These are phyloP conservation scores for Chelmon rostratus DNA, from an alignment of 2,797 vertebrate species.

Conservation along the genomic window DNA sequence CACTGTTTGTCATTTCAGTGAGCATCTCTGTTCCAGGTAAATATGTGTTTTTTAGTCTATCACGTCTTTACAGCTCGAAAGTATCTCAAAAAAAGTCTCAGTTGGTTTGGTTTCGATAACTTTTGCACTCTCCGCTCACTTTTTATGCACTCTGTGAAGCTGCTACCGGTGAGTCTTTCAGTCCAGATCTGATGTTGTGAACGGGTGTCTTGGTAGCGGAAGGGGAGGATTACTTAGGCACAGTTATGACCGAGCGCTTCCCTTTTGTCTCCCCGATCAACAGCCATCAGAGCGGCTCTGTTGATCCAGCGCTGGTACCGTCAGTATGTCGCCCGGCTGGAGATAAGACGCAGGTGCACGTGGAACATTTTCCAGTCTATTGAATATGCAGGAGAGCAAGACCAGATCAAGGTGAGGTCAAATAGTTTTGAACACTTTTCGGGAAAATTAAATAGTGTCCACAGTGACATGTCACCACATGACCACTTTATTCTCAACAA, in stretches of 20 bases:
- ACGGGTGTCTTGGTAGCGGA: neutral
- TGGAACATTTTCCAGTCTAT: conserved; percentile 95
- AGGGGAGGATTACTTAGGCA: neutral
- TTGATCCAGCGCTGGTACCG: conserved; percentile 98
- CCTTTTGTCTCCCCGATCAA: neutral
- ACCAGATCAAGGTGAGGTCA: conserved; percentile 91
- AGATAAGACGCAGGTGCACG: conserved; percentile 90
- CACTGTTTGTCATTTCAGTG: conserved; percentile 55
- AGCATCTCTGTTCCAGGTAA: conserved; percentile 83
- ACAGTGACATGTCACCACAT: neutral
- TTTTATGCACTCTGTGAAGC: conserved; percentile 68
- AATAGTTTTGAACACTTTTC: neutral
- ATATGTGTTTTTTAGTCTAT: conserved; percentile 10
- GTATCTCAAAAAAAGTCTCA: neutral
- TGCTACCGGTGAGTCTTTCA: conserved; percentile 80
- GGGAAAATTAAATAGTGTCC: neutral
- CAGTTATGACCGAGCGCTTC: neutral
- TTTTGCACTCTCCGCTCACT: conserved; percentile 5
- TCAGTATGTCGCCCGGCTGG: conserved; percentile 88
- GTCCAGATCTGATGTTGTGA: neutral
- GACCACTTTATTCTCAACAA: neutral
- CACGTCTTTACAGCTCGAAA: neutral
- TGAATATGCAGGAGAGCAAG: conserved; percentile 94
- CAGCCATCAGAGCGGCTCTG: conserved; percentile 90
- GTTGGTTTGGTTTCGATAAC: neutral